Conservation (phyloP, 2,888 invertebrate species). For the Polydrusus cervinus region DNA sequence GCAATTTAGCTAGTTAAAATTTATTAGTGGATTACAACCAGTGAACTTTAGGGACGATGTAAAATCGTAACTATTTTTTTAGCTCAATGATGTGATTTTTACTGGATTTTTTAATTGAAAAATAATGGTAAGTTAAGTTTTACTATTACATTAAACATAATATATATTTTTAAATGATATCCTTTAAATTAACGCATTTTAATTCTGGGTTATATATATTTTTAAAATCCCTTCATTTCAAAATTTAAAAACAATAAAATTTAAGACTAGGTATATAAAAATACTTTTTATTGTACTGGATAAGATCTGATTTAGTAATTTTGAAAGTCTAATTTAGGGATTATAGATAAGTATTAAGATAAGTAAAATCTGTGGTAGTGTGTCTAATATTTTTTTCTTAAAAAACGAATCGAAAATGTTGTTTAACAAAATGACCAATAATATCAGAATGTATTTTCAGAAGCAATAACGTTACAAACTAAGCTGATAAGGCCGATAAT, state of each 20-base stretch:
- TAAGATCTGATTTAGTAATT: not conserved
- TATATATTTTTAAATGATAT: no score
- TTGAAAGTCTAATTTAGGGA: conserved; percentile 16
- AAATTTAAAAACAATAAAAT: no score
- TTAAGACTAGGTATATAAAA: no score
- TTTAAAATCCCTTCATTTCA: no score
- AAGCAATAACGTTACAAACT: not conserved
- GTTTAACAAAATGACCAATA: not conserved
- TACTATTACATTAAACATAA: not conserved
- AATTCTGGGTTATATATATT: no score
- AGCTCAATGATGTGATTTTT: conserved; percentile 43
- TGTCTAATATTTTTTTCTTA: not conserved
- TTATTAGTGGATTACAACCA: conserved; percentile 57
- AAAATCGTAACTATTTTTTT: conserved; percentile 24
- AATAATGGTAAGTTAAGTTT: conserved; percentile 48
- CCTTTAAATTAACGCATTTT: no score
- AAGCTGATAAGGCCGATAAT: not conserved
- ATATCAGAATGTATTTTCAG: not conserved
- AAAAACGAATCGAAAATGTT: not conserved
- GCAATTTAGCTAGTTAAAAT: conserved; percentile 64
- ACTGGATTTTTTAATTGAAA: not conserved
- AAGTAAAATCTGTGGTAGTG: conserved; percentile 6
- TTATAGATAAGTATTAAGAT: conserved; percentile 21
- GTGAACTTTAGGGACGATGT: conserved; percentile 49
- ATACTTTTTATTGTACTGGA: not conserved